These are phyloP conservation scores for Megalopta genalis DNA, from an alignment of 1,140 invertebrate species.

Conservation along the genomic window DNA sequence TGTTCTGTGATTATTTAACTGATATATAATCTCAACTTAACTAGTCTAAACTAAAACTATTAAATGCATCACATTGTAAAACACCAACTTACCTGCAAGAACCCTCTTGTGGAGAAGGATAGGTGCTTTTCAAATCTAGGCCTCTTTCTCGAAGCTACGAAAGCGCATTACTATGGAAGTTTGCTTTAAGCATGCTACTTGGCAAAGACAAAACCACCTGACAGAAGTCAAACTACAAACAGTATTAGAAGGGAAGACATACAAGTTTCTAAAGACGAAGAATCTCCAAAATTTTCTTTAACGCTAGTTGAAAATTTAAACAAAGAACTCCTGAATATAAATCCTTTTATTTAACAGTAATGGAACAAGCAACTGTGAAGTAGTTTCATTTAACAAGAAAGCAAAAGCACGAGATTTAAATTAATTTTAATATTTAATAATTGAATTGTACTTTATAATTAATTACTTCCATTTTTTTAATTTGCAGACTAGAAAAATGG, in stretches of 20 bases:
- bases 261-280: background rate
- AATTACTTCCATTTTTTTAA: background rate
- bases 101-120: background rate
- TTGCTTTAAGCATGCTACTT: conserved; percentile 24
- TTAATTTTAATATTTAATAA: background rate
- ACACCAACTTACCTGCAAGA: conserved; percentile 27
- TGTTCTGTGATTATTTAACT: background rate
- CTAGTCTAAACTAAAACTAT: background rate
- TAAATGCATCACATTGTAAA: background rate
- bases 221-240: background rate
- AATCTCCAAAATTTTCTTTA: background rate
- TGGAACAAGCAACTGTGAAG: background rate
- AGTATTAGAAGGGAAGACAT: conserved; percentile 7
- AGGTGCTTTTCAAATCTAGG: conserved; percentile 1
- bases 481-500: conserved; percentile 13
- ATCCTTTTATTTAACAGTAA: background rate
- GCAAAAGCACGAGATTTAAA: background rate
- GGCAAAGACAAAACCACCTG: background rate
- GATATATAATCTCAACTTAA: too few relatives aligned
- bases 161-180: conserved; percentile 11
- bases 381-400: background rate
- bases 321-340: too few relatives aligned
- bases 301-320: background rate
- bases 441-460: background rate
- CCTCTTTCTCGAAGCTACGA: background rate